Evolutionary conservation across 2,113 vertebrate genomes (phyloP), one percentile per base, ranked within the genome.

Genomic region (Corythaixoides concolor): DNA sequence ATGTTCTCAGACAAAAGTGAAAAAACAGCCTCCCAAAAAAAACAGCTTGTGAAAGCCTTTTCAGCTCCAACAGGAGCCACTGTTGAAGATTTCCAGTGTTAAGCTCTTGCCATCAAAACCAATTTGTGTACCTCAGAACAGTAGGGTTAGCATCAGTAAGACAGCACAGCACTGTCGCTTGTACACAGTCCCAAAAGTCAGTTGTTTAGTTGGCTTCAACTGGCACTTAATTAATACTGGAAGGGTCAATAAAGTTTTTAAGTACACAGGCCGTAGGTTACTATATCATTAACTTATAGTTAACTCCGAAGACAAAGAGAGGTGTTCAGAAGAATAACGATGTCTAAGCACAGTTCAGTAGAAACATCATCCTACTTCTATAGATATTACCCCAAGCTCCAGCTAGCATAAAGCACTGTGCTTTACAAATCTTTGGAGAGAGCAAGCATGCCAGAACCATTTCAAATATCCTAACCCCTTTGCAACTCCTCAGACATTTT

Each of bases 71-170:
- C 33, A 77, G 59, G 62, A 94, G 8, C 15, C 27, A 23, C 21
- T 5, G 12, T 8, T 72, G 43, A 55, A 75, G 7, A 41, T 17
- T 63, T 39, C 21, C 14, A 52, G 20, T 23, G 16, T 41, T 68
- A 52, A 58, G 20, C 37, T 67, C 39, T 90, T 15, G 4, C 26
- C 30, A 35, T 3, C 47, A 11, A 74, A 80, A 45, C 3, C 3
- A 32, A 13, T 15, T n/a, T 2, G 0, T 15, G 5, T 27, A 23
- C 15, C 45, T 64, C 32, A 20, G 37, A 8, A 19, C 23, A 5
- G 56, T 59, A 18, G 26, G 18, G 20, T 55, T 81, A 26, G 24
- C 1, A 2, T 17, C 75, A 41, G 26, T 41, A 66, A 82, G 62
- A 22, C 33, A 39, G 37, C 13, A 53, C 21, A 76, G 41, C 55